These are phyloP conservation scores for Oscheius sp. DNA, from an alignment of 2,888 invertebrate species.

Conservation along the genomic window DNA sequence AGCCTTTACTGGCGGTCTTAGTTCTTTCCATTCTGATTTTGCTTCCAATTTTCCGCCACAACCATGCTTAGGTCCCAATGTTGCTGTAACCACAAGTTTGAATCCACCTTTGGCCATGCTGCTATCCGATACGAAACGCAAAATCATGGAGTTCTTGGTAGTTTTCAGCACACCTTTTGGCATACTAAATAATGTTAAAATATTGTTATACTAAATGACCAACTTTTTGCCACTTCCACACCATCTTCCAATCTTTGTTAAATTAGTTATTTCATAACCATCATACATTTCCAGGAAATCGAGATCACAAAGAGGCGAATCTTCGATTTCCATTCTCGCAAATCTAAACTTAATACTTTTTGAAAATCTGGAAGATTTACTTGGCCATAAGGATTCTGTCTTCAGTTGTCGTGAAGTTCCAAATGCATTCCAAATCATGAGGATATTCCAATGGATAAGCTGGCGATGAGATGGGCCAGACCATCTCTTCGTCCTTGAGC, in stretches of 20 bases:
- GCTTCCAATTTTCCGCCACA: constrained; percentile 66
- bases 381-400: constrained; percentile 55
- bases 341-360: constrained; percentile 36
- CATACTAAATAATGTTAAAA: constrained; percentile 32
- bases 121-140: constrained; percentile 60
- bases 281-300: constrained; percentile 63
- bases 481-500: constrained; percentile 31
- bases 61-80: constrained; percentile 56
- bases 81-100: constrained; percentile 57
- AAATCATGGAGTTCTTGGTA: constrained; percentile 41
- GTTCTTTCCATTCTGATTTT: constrained; percentile 53
- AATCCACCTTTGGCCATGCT: constrained; percentile 58
- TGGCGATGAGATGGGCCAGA: constrained; percentile 48
- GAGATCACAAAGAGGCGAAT: constrained; percentile 47
- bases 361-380: constrained; percentile 24
- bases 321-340: constrained; percentile 48
- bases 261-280: constrained; percentile 36
- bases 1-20: constrained; percentile 49
- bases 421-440: constrained; percentile 62
- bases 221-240: constrained; percentile 50
- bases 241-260: constrained; percentile 44
- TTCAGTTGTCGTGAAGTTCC: constrained; percentile 64
- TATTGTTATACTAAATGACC: not conserved
- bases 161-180: constrained; percentile 47
- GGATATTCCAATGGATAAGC: constrained; percentile 67